Base-by-base conservation (phyloP, 2,113 vertebrate genomes). In the Carassius carassius region DNA sequence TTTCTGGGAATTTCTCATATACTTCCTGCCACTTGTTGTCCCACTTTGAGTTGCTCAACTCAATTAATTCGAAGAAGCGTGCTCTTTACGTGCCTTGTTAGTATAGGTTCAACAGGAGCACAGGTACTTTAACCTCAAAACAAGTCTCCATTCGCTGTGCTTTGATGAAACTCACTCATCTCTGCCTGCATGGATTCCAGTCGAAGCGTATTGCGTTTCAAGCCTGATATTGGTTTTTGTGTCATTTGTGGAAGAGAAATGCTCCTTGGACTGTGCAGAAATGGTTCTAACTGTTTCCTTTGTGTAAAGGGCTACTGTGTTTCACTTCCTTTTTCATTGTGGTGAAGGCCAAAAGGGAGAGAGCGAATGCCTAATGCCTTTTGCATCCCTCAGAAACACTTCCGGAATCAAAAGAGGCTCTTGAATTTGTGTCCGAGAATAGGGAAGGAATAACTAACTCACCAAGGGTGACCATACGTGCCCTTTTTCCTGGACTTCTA, bases 271-370 rank as follows among this genome's bases (percentile, higher is more conserved):
- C 37, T 67, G 62, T 84, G 87, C 81, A 69, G 2, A 81, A 65
- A 85, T 23, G 29, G 16, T 56, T 76, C 16, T 62, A 88, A 73
- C 51, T 63, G 84, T 80, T 88, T 88, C 84, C 87, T 81, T 41
- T 78, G 54, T 62, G 13, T 67, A 16, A 16, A 47, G 63, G 63
- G 56, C 41, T 21, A 78, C 76, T 19, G 63, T 56, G 62, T 88
- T 88, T 88, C 82, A 74, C 82, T 88, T 88, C 85, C 72, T 56
- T 84, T 69, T 72, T 81, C 77, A 73, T 19, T 70, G 82, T 21
- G 72, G 21, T 23, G 7, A 77, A 62, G 21, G 60, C 65, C 79
- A 69, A 35, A 49, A 49, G 11, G 11, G 35, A 32, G 65, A 32
- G 65, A 70, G 81, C 75, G 72, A 74, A 32, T 29, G 47, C 37